Evolutionary conservation across 1,140 invertebrate genomes (phyloP).

Genomic region (Drosophila varians): DNA sequence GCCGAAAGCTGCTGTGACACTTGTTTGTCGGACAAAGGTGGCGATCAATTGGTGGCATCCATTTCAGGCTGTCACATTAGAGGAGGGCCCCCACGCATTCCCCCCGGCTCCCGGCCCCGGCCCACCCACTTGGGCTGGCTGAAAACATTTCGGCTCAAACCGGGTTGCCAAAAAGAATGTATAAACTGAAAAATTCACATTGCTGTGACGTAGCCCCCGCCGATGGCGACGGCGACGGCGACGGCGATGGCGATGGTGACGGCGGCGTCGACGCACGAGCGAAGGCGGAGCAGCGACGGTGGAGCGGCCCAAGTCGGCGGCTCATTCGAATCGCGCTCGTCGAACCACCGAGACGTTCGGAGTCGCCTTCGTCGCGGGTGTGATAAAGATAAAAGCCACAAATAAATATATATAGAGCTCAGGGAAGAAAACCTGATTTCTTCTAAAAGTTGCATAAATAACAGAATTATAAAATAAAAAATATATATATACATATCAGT

Average conservation of each 20-base stretch:
- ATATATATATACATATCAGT: neutral
- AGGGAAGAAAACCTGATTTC: slow-evolving; percentile 42
- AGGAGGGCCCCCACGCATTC: slow-evolving; percentile 23
- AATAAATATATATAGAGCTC: slow-evolving; percentile 26
- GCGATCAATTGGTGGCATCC: slow-evolving; percentile 38
- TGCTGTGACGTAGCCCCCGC: slow-evolving; percentile 1
- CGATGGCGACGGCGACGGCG: neutral
- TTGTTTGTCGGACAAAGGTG: slow-evolving; percentile 49
- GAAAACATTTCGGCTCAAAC: slow-evolving; percentile 45
- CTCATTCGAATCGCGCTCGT: slow-evolving; percentile 73
- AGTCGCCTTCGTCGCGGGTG: slow-evolving; percentile 60
- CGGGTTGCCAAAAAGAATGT: slow-evolving; percentile 36
- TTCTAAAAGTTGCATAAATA: slow-evolving; percentile 33
- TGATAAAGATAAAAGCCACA: slow-evolving; percentile 27
- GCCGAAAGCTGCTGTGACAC: slow-evolving; percentile 24
- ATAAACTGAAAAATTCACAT: slow-evolving; percentile 22
- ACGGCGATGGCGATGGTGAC: slow-evolving; percentile 10
- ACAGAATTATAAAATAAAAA: slow-evolving; percentile 11
- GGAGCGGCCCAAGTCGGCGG: slow-evolving; percentile 36
- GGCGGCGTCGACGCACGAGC: slow-evolving; percentile 20
- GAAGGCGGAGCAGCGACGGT: slow-evolving; percentile 38
- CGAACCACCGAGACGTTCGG: slow-evolving; percentile 59
- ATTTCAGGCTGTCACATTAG: slow-evolving; percentile 28
- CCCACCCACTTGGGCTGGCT: neutral
- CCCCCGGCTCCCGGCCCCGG: slow-evolving; percentile 14